Evolutionary conservation across 2,113 vertebrate genomes (phyloP), one percentile per base, ranked within the genome.

Genomic region (Pagrus major): DNA sequence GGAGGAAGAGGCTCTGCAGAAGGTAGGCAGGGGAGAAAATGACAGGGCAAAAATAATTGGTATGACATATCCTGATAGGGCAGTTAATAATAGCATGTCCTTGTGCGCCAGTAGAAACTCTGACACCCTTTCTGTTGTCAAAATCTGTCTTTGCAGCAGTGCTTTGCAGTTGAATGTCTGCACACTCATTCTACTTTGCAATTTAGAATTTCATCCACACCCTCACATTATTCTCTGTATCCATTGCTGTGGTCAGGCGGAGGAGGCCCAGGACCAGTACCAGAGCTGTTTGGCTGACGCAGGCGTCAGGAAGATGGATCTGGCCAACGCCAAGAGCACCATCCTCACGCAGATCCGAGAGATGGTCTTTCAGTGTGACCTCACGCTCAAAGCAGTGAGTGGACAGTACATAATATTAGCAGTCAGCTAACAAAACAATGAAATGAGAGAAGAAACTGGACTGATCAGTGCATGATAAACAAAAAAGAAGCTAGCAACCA

Each of bases 331-430:
- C 54, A 99, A 98, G 94, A 96, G 95, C 78, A 96, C 96, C 82
- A 94, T 97, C 69, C 93, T 99, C 92, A 94, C 95, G 33, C 97
- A 97, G 88, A 95, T 99, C 74, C 93, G 96, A 66, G 96, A 97
- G 89, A 96, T 97, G 89, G 93, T 99, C 87, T 97, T 96, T 86
- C 98, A 98, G 87, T 99, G 97, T 93, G 98, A 99, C 93, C 96
- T 99, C 78, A 99, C 98, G 12, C 96, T 99, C 81, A 99, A 99
- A 96, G 97, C 97, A 83, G 98, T 99, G 92, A 96, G 97, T 91
- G 14, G 4, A 33, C 29, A 37, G 1, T 16, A 20, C 20, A n/a
- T 61, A 11, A 15, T 63, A 23, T 46, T 35, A n/a, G 16, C 10
- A 33, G 27, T 25, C 39, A 9, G 54, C 49, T 66, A 39, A 63